Base-by-base conservation (phyloP, 2,797 vertebrate species). In the Benthosema pterotum region DNA sequence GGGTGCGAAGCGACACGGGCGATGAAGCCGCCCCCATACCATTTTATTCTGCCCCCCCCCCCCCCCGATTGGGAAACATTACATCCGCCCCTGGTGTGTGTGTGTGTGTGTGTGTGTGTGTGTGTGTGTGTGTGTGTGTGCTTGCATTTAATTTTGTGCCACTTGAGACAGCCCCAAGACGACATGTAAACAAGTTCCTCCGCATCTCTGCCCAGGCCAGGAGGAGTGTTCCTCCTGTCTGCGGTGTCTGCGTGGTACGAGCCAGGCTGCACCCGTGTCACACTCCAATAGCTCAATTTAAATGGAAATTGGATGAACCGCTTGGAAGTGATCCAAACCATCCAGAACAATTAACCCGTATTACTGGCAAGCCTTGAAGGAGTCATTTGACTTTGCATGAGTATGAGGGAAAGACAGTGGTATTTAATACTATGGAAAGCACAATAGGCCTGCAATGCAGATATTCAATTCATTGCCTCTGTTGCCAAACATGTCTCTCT, bases 281-380 rank as follows among this genome's bases (percentile, higher is more conserved):
- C 77, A 86, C 89, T 86, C 81, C 83, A 51, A 84, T 82, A 67
- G 87, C 87, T 90, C 81, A 88, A 91, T 92, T 89, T 92, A 91
- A 91, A 92, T 91, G 90, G 90, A 91, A 91, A 92, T 92, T 89
- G 90, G 85, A 90, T 89, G 88, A 91, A 92, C 88, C 86, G 82
- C 85, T 85, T 89, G 88, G 86, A 90, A 88, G 88, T 88, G 87
- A 91, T 90, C 89, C 89, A 90, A n/a, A 84, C 87, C 89, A 91
- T 90, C 87, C 87, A 89, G 85, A 89, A 90, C 88, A 91, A 91
- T 91, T 91, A 91, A 90, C 88, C 87, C 83, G 85, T 88, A 90
- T 91, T 91, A 91, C 83, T 78, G 69, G 75, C 80, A 86, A 85
- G 85, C 82, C 86, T 84, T 80, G 81, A 74, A 91, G 84, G 83